These are phyloP conservation scores for Rhea pennata DNA, from an alignment of 2,113 vertebrate species.

Conservation along the genomic window DNA sequence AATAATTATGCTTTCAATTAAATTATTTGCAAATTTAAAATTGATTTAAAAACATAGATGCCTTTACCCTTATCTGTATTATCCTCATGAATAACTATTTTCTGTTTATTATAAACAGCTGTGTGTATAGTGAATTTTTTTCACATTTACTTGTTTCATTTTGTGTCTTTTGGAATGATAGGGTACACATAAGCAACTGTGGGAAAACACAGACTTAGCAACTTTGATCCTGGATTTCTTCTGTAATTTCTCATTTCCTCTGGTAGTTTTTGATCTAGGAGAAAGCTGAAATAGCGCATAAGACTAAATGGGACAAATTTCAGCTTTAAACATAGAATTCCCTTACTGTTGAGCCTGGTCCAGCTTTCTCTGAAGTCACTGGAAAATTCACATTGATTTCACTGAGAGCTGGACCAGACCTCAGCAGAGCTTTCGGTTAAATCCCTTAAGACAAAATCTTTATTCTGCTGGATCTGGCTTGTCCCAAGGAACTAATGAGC, in stretches of 20 bases:
- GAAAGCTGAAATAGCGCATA: background rate
- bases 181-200: background rate
- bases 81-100: background rate
- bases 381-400: conserved; percentile 10
- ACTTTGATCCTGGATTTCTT: background rate
- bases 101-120: background rate
- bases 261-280: background rate
- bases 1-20: background rate
- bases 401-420: background rate
- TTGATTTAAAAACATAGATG: background rate
- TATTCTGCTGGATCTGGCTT: background rate
- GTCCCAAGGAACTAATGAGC: background rate
- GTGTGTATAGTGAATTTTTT: background rate
- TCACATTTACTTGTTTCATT: background rate
- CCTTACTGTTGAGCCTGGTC: background rate
- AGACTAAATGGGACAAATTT: background rate
- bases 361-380: background rate
- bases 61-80: background rate
- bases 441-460: background rate
- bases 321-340: background rate
- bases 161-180: background rate
- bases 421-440: background rate
- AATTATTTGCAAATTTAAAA: background rate
- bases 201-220: background rate
- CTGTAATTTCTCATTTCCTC: background rate